Evolutionary conservation across 2,888 invertebrate species (phyloP).

Genomic region (Tenthredo livida): DNA sequence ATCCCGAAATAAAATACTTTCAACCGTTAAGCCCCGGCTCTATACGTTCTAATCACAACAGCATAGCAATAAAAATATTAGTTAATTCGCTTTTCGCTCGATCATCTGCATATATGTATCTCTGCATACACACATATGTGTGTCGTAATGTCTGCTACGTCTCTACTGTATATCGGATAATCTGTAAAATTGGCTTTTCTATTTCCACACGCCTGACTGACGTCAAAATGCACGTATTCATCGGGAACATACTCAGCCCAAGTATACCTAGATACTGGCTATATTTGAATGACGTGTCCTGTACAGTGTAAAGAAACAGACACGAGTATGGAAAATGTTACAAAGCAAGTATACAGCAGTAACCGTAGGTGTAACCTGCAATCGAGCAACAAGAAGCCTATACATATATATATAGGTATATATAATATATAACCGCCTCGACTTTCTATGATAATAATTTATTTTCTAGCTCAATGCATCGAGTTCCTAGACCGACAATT

Average conservation of each 20-base stretch:
- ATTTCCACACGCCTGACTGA: background rate
- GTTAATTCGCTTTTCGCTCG: background rate
- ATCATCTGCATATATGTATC: background rate
- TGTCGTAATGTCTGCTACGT: background rate
- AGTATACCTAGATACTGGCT: background rate
- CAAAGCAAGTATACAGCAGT: background rate
- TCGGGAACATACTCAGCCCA: background rate
- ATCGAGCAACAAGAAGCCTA: slow-evolving; percentile 2
- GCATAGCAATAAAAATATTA: background rate
- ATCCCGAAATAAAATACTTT: background rate
- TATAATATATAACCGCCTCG: background rate
- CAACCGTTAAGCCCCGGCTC: background rate
- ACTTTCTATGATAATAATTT: slow-evolving; percentile 54
- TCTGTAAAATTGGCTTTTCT: background rate
- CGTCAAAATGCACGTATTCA: background rate
- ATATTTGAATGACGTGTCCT: slow-evolving; percentile 21
- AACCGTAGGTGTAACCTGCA: slow-evolving; percentile 11
- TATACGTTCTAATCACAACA: too few species aligned
- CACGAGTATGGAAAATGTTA: background rate
- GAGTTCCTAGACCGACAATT: slow-evolving; percentile 58
- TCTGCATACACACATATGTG: too few species aligned
- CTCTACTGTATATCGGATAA: background rate
- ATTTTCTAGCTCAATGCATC: slow-evolving; percentile 57
- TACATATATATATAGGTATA: too few species aligned
- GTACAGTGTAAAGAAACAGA: background rate